phyloP scores from a whole-genome alignment of 1,140 invertebrate species.

The Pseudachorutes palmiensis region DNA sequence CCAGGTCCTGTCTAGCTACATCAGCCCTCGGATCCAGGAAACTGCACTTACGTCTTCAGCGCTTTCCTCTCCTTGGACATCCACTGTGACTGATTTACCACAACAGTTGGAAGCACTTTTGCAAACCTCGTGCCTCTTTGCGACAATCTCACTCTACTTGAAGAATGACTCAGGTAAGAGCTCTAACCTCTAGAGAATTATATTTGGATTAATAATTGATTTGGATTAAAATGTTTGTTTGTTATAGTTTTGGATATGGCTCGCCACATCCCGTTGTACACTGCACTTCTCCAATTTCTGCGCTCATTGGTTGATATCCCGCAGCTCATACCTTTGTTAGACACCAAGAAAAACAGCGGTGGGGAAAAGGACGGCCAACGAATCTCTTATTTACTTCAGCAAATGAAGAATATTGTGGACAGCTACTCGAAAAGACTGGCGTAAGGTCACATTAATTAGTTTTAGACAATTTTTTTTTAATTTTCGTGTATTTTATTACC shows the following conservation, averaged over 20 bases:
- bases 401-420: conserved; percentile 84
- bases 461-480: neutral
- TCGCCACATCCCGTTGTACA: conserved; percentile 82
- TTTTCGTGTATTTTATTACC: conserved; percentile 35
- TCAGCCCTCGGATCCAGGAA: conserved; percentile 66
- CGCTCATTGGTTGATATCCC: conserved; percentile 65
- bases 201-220: neutral
- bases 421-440: conserved; percentile 75
- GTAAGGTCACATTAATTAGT: conserved; percentile 44
- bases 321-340: conserved; percentile 57
- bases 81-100: conserved; percentile 46
- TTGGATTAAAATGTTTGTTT: conserved; percentile 15
- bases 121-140: conserved; percentile 70
- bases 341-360: conserved; percentile 41
- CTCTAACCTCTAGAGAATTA: neutral
- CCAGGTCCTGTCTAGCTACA: conserved; percentile 74
- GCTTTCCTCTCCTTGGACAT: conserved; percentile 31
- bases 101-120: conserved; percentile 64
- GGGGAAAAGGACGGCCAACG: conserved; percentile 45
- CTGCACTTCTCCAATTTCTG: conserved; percentile 69
- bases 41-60: conserved; percentile 26
- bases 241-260: conserved; percentile 79
- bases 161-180: conserved; percentile 75
- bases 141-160: conserved; percentile 81
- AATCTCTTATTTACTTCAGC: conserved; percentile 61